Evolutionary conservation across 2,888 invertebrate genomes (phyloP), one percentile per base, ranked within the genome.

Genomic region (Epistrophella euchroma): DNA sequence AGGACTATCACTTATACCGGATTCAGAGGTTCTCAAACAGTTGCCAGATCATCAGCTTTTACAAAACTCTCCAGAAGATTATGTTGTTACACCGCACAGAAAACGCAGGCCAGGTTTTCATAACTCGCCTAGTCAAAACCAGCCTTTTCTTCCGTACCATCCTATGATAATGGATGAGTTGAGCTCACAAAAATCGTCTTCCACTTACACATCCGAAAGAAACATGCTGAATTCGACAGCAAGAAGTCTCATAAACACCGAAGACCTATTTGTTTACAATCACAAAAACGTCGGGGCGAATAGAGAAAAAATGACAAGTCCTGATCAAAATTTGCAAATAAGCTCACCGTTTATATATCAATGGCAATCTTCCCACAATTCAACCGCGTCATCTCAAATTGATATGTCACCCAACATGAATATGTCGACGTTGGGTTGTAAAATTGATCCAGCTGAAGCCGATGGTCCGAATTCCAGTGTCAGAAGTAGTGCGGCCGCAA

Each of bases 31-130:
- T 40, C 89, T 92, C 72, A 92, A 92, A 81, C 90, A 91, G 6
- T 94, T 95, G 45, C 95, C 96, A 17, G 96, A 96, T 88, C 95
- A 94, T 89, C 95, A 96, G 88, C 92, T 96, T 72, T 93, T 96
- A 60, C 95, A 95, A 66, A 96, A 95, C 90, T 95, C 96, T 77
- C 96, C 96, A 0, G 96, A 96, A 91, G 96, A 96, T 90, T 97
- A 97, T 90, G 97, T 97, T 52, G 97, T 97, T 25, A 97, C 97
- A 40, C 97, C 97, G 13, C 97, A 97, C 93, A 93, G 97, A 89
- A 97, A 97, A 93, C 94, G 97, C 91, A 94, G 97, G 91, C 97
- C 97, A 0, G 97, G 97, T 68, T 97, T 97, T 90, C 97, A 97
- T 91, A 97, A 97, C 90, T 96, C 97, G 43, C 97, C 97, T 22